phyloP scores from a whole-genome alignment of 2,797 vertebrate genomes.

The Manis crassicaudata region DNA sequence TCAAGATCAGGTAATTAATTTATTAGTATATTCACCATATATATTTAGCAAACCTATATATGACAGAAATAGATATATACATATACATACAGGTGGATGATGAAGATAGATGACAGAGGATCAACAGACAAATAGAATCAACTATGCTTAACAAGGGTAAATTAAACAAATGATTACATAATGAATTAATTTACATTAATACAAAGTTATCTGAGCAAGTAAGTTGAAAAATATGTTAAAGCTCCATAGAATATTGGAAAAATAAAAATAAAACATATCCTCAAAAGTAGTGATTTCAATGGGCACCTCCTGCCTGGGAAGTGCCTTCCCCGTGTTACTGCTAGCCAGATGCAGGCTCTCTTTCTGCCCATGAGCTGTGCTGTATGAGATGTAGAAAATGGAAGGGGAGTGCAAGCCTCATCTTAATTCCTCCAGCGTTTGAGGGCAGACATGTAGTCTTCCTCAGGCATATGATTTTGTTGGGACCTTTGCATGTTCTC shows the following conservation, averaged over 20 bases:
- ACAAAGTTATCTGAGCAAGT: background rate
- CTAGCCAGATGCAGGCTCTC: background rate
- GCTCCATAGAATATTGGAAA: background rate
- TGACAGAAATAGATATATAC: background rate
- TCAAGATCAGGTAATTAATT: background rate
- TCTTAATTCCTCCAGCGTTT: background rate
- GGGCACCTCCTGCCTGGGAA: background rate
- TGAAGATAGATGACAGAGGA: background rate
- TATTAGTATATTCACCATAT: background rate
- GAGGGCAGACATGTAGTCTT: background rate
- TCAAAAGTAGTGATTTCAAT: background rate
- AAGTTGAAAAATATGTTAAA: background rate
- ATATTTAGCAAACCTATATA: background rate
- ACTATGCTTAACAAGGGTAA: background rate
- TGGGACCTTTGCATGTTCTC: background rate
- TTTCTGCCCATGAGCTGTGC: accelerated
- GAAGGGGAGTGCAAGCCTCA: too few relatives aligned
- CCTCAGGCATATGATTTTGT: background rate
- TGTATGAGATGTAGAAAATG: background rate
- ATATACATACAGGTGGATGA: too few relatives aligned
- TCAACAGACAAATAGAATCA: too few relatives aligned
- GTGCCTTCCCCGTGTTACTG: background rate
- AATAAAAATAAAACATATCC: background rate
- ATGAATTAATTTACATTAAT: background rate
- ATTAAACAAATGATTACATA: background rate